Base-by-base conservation (phyloP, 1,140 invertebrate species). In the Hyles euphorbiae region DNA sequence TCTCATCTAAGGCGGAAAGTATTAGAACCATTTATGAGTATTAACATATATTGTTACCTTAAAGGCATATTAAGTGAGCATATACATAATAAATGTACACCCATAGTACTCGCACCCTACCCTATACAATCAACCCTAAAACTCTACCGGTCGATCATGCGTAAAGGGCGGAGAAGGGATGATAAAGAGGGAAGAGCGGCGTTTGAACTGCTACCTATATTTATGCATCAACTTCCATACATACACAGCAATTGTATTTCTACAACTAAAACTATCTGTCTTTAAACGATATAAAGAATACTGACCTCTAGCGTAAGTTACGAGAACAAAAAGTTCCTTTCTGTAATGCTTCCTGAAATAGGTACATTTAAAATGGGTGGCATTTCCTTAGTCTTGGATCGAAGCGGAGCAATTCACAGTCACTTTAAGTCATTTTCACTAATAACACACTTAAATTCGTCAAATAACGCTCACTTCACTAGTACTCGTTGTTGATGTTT, bases 91-190 rank as follows among this genome's bases (percentile, higher is more conserved):
- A 59, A 60, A 55, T 63, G 59, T 49, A 58, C 50, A n/a, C 22
- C n/a, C 67, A 63, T 60, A 62, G 58, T 73, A 72, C 71, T 70
- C 79, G 81, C 80, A 84, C 81, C 83, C 83, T 83, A 79, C 72
- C 73, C 63, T 67, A 62, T 72, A 78, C 55, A 74, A 65, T 63
- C 75, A 83, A 85, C 81, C 85, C 83, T 82, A 81, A 84, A 87
- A 83, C 76, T 77, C 78, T 74, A 76, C 80, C 77, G 86, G 82
- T 85, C 86, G 86, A 88, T 88, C 83, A 86, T 86, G 83, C 83
- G 82, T 87, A 88, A 85, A 86, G 86, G 85, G 82, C 82, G 81
- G 72, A 83, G 82, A 86, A 88, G 85, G 85, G 85, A 85, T 88
- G 85, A 70, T 70, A 70, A 82, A 83, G 76, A 83, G 79, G 81